These are phyloP conservation scores for Hesperia comma DNA, from an alignment of 2,888 invertebrate genomes.

Conservation along the genomic window DNA sequence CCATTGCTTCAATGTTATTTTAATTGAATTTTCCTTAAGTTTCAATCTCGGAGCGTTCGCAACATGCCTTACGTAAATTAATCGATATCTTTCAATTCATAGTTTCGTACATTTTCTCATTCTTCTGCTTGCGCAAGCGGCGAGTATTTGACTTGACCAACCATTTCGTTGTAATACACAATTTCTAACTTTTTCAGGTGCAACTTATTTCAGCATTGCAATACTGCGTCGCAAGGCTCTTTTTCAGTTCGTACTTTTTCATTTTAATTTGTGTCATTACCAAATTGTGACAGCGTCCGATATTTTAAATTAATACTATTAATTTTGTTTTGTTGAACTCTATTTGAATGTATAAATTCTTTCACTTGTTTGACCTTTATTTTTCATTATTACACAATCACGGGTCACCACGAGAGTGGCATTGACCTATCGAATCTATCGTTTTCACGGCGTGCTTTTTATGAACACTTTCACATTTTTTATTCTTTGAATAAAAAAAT, in stretches of 20 bases:
- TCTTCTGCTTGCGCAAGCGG: constrained; percentile 34
- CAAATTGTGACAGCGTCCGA: constrained; percentile 21
- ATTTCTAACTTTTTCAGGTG: constrained; percentile 35
- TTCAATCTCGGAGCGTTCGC: constrained; percentile 15
- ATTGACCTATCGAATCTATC: too few relatives aligned
- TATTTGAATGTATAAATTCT: too few relatives aligned
- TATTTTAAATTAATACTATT: constrained; percentile 5
- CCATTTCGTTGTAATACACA: constrained; percentile 31
- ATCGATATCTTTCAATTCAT: constrained; percentile 30
- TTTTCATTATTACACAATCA: too few relatives aligned
- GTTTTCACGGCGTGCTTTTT: too few relatives aligned
- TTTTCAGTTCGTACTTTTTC: constrained; percentile 29
- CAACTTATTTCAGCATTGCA: constrained; percentile 32
- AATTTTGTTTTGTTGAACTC: background rate
- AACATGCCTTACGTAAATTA: constrained; percentile 39
- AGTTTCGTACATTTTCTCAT: constrained; percentile 34
- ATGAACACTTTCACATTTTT: too few relatives aligned
- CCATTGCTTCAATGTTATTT: background rate
- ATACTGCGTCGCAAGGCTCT: constrained; percentile 27
- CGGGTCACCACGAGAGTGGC: too few relatives aligned
- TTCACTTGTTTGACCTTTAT: too few relatives aligned
- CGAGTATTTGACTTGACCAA: constrained; percentile 24
- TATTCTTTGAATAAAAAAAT: too few relatives aligned
- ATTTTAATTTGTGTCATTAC: constrained; percentile 30
- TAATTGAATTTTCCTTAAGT: constrained; percentile 12